Base-by-base conservation (phyloP, 2,797 vertebrate species). In the Pseudocheirus occidentalis region DNA sequence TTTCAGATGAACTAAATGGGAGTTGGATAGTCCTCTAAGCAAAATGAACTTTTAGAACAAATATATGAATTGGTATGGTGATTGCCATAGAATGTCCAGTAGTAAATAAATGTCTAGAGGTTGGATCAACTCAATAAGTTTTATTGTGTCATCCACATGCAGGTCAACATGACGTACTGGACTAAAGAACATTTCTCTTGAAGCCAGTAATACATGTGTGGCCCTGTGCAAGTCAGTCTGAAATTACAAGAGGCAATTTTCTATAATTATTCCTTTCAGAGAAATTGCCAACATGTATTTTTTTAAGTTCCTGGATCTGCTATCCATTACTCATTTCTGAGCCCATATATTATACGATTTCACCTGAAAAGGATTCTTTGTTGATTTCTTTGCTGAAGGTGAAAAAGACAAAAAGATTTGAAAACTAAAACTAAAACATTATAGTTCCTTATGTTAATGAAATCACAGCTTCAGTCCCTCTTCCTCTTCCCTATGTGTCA, bases 261-360 rank as follows among this genome's bases (percentile, higher is more conserved):
- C 34, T 73, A 73, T 21, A 2, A 40, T 18, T 40, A 18, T 73
- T n/a, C n/a, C n/a, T 73, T 73, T 73, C 31, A 62, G 34, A n/a
- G n/a, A 73, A n/a, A 73, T 16, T 40, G 34, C 66, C n/a, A 40
- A 21, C n/a, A 40, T n/a, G n/a, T 5, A 40, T 73, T 94, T 53
- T 94, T 0, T 96, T 93, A 90, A 93, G 11, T 58, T 58, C 54
- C 57, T n/a, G 11, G 90, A 55, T 91, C 90, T 96, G 96, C 95
- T 94, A 96, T 90, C 90, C 94, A 92, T 94, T 95, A 53, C 52
- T 96, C 62, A 95, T 96, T 95, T 97, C 31, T 24, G 55, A 94
- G 89, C 95, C 93, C 95, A 95, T 87, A 27, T 50, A 52, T 12
- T 28, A 90, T 93, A 27, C 18, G 93, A 53, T 94, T 93, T 95